These are phyloP conservation scores for Callinectes sapidus DNA, from an alignment of 2,888 invertebrate genomes.

Conservation along the genomic window DNA sequence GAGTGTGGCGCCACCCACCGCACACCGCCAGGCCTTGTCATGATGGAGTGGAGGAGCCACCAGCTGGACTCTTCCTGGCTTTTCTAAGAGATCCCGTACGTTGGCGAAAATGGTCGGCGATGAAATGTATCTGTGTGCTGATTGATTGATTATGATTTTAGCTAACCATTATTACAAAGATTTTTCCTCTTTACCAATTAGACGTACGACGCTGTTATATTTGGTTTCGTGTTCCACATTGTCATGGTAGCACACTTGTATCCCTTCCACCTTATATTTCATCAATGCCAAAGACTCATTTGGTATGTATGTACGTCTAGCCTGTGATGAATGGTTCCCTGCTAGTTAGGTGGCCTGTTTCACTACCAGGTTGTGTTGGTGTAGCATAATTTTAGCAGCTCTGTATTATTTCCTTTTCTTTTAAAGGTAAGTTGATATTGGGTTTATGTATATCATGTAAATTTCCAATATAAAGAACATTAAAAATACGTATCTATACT, in stretches of 20 bases:
- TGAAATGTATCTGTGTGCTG: neutral
- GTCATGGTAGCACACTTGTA: neutral
- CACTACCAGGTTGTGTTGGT: neutral
- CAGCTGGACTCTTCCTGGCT: neutral
- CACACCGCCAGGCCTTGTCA: neutral
- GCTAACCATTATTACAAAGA: neutral
- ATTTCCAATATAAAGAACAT: neutral
- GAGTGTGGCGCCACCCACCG: neutral
- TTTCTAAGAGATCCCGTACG: neutral
- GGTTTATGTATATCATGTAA: neutral
- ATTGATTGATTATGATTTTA: neutral
- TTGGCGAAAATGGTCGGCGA: neutral
- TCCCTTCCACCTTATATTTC: neutral
- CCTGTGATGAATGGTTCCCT: neutral
- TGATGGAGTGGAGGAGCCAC: neutral
- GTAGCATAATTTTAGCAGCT: conserved; percentile 7
- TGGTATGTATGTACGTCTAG: neutral
- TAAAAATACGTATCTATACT: neutral
- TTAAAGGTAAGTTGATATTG: neutral
- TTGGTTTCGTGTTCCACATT: neutral
- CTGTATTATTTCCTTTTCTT: neutral
- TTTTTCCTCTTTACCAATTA: neutral
- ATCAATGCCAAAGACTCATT: neutral
- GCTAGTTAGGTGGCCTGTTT: neutral
- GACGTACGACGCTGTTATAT: neutral